Evolutionary conservation across 2,113 vertebrate species (phyloP), one percentile per base, ranked within the genome.

Genomic region (Chloroceryle aenea): DNA sequence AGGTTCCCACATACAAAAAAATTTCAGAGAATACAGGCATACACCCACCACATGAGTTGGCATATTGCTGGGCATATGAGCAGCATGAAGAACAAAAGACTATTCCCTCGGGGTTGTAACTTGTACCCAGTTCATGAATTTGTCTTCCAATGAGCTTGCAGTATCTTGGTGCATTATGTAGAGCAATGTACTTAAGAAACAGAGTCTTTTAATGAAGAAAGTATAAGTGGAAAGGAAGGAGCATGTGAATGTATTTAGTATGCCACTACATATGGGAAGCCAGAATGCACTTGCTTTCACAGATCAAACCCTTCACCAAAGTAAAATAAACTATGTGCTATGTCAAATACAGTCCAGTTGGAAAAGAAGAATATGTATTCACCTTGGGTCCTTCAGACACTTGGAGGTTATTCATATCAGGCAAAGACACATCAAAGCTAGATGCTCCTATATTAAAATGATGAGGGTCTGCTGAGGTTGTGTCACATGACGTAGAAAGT

Each of bases 381-480:
- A 99, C 99, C 98, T 98, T 99, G 96, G 99, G 98, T 91, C 97
- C 97, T 97, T 99, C 99, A 98, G 99, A 98, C 97, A 99, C 99
- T 97, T 99, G 99, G 90, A 98, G 99, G 97, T 98, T 99, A 96
- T 98, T 98, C 98, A 98, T 98, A 95, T 99, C 98, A 64, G 98
- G 98, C 97, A 98, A 97, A 90, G 98, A 97, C 69, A 98, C 96
- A 62, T 99, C 98, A 89, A 99, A 99, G 95, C 98, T 97, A 32
- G 99, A 98, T 25, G 98, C 97, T 98, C 98, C 98, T 93, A 98
- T 96, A 96, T 97, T 98, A 91, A 98, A 98, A 97, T 98, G 97
- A 90, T 98, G 98, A 34, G 98, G 97, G 69, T 98, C 98, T 50
- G 98, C 96, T 32, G 98, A 97, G 42, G 98, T 89, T 69, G 98